phyloP scores from a whole-genome alignment of 2,797 vertebrate species.

The Hippoglossus hippoglossus region DNA sequence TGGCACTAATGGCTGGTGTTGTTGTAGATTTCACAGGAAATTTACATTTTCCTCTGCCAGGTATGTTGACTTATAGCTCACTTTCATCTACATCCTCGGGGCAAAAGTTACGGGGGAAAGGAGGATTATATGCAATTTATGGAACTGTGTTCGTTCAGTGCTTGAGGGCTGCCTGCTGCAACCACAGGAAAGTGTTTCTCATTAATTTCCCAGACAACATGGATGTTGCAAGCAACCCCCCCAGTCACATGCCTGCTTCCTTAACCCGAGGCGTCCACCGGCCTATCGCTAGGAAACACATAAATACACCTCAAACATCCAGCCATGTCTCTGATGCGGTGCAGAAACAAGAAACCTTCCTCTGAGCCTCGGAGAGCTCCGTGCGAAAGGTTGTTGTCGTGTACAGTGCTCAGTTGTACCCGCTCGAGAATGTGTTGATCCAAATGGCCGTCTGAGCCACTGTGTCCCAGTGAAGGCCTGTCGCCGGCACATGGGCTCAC shows the following conservation, averaged over 20 bases:
- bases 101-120: conserved; percentile 40
- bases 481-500: conserved; percentile 33
- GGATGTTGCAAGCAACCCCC: conserved; percentile 44
- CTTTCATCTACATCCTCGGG: conserved; percentile 47
- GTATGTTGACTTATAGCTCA: conserved; percentile 38
- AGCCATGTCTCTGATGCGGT: conserved; percentile 39
- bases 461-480: conserved; percentile 27
- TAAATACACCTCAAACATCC: conserved; percentile 40
- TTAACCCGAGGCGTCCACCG: conserved; percentile 46
- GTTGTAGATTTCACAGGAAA: conserved; percentile 36
- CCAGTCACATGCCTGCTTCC: conserved; percentile 37
- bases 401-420: conserved; percentile 31
- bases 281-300: conserved; percentile 55
- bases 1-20: conserved; percentile 23
- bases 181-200: conserved; percentile 57
- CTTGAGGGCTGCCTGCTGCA: conserved; percentile 67
- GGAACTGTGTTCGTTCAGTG: conserved; percentile 50
- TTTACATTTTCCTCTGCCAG: conserved; percentile 39
- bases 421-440: conserved; percentile 44
- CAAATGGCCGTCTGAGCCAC: conserved; percentile 44
- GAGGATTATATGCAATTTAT: conserved; percentile 55
- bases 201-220: conserved; percentile 64
- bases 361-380: conserved; percentile 10
- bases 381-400: conserved; percentile 40
- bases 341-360: conserved; percentile 42